phyloP scores from a whole-genome alignment of 2,797 vertebrate species.

The Phoxinus dragarum region DNA sequence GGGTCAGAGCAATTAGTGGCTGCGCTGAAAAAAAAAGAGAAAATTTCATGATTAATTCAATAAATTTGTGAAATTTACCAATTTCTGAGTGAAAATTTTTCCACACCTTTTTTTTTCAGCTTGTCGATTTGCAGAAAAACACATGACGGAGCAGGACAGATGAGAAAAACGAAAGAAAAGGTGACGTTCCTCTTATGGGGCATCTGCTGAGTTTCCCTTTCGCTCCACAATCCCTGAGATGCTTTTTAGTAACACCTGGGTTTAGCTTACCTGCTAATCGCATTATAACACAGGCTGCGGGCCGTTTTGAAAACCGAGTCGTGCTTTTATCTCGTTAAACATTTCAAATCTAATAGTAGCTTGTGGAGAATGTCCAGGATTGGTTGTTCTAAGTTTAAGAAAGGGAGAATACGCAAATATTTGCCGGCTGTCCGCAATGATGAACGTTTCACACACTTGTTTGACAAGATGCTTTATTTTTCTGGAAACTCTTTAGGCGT shows the following conservation, averaged over 20 bases:
- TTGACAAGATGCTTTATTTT: slow-evolving; percentile 68
- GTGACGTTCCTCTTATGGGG: slow-evolving; percentile 65
- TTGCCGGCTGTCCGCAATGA: slow-evolving; percentile 13
- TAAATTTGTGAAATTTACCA: not conserved
- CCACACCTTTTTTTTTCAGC: not conserved
- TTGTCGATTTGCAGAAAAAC: not conserved
- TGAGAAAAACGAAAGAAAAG: slow-evolving; percentile 68
- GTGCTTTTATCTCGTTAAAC: slow-evolving; percentile 53
- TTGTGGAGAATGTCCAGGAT: not conserved
- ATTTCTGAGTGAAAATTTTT: not conserved
- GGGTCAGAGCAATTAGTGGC: slow-evolving; percentile 62
- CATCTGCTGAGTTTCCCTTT: slow-evolving; percentile 70
- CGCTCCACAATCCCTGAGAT: slow-evolving; percentile 56
- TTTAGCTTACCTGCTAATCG: slow-evolving; percentile 76
- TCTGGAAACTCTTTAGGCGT: slow-evolving; percentile 80
- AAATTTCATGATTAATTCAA: not conserved
- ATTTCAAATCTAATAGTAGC: slow-evolving; percentile 51
- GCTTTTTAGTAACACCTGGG: slow-evolving; percentile 68
- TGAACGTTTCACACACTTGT: slow-evolving; percentile 64
- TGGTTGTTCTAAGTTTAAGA: slow-evolving; percentile 21
- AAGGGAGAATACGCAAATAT: slow-evolving; percentile 42
- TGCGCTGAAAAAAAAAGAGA: slow-evolving; percentile 42
- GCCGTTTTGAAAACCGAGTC: slow-evolving; percentile 66
- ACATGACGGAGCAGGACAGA: slow-evolving; percentile 55
- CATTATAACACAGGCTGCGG: slow-evolving; percentile 67